Evolutionary conservation across 2,113 vertebrate species (phyloP).

Genomic region (Chionis minor): DNA sequence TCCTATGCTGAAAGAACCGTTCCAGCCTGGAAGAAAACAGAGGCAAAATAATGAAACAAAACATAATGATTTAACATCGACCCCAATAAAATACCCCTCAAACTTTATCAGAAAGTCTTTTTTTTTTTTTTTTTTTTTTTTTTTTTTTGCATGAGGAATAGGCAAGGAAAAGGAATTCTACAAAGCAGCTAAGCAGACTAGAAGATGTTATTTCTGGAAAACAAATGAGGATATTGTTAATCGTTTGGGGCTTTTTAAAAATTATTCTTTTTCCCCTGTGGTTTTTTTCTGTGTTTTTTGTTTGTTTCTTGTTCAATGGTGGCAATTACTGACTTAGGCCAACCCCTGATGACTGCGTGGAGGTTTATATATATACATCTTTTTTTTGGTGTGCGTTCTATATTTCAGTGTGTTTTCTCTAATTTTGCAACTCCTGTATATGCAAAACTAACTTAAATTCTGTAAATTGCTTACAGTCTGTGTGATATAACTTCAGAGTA

Average conservation of each 20-base stretch:
- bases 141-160: background rate
- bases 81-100: background rate
- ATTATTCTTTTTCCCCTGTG: background rate
- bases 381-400: constrained; percentile 70
- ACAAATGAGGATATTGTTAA: background rate
- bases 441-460: constrained; percentile 73
- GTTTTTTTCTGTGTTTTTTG: background rate
- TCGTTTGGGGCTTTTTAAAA: background rate
- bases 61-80: background rate
- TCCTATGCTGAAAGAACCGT: constrained; percentile 4
- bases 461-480: constrained; percentile 80
- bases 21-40: constrained; percentile 39
- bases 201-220: background rate
- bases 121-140: too few relatives aligned
- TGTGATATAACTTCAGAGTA: constrained; percentile 75
- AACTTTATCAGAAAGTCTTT: background rate
- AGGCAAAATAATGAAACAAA: constrained; percentile 11
- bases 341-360: constrained; percentile 71
- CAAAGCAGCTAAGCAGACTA: background rate
- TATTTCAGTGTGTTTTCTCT: constrained; percentile 83
- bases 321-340: constrained; percentile 56
- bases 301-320: constrained; percentile 67
- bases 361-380: constrained; percentile 79
- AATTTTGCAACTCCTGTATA: constrained; percentile 75
- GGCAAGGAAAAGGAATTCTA: background rate